A percentile compares a stretch with the other conserved stretches of the same genome.
phyloP scores from a whole-genome alignment of 1,140 invertebrate genomes.

The Orchestia grillus region DNA sequence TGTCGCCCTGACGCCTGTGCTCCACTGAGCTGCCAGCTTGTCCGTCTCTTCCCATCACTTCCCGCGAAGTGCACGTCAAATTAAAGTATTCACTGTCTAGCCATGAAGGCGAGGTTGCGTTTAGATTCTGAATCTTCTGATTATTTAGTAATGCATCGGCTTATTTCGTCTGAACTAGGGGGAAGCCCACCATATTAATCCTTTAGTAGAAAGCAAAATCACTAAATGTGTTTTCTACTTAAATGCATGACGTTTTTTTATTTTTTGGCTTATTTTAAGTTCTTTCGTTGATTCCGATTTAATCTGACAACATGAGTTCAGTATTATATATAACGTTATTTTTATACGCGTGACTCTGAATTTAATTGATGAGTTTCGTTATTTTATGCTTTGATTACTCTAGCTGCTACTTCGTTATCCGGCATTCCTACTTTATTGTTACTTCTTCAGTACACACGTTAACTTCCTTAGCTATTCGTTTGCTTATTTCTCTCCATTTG shows the following conservation, averaged over 20 bases:
- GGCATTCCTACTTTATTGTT: background rate
- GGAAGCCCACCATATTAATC: background rate
- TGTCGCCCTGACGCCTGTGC: background rate
- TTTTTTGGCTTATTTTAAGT: background rate
- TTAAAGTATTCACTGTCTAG: too few relatives aligned
- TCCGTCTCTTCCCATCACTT: too few relatives aligned
- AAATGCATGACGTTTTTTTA: background rate
- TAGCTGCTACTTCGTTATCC: background rate
- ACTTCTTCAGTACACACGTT: background rate
- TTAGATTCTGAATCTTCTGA: background rate
- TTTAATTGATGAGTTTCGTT: background rate
- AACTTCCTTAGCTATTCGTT: background rate
- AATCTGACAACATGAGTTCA: background rate
- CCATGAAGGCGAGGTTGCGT: background rate
- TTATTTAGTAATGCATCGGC: background rate
- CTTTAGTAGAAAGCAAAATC: background rate
- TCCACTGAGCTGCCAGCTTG: background rate
- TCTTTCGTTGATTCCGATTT: background rate
- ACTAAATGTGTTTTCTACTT: background rate
- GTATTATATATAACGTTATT: conserved; percentile 3
- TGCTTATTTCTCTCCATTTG: background rate
- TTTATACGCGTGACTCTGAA: background rate
- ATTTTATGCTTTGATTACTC: background rate
- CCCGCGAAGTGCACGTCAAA: too few relatives aligned
- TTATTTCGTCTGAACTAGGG: background rate